These are phyloP conservation scores for Phymanthus crucifer DNA, from an alignment of 92 coral and sea anemone genomes.

Conservation along the genomic window DNA sequence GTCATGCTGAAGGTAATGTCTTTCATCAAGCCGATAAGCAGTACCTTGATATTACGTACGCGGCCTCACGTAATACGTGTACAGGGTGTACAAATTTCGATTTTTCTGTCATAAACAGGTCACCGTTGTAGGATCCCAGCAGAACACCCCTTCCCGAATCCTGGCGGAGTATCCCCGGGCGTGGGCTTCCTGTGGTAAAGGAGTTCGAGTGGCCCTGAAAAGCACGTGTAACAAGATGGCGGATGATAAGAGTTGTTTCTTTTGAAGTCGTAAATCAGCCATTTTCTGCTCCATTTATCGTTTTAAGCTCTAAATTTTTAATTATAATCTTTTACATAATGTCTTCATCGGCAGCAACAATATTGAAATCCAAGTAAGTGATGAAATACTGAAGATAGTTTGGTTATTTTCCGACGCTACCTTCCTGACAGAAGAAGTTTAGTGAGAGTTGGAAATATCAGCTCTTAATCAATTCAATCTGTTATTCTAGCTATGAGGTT, in stretches of 20 bases:
- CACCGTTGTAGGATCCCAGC: too few species aligned
- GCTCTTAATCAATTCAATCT: background rate
- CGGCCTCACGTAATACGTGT: too few species aligned
- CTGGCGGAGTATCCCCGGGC: background rate
- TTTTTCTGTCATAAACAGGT: too few species aligned
- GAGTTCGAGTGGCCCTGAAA: background rate
- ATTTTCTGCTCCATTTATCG: background rate
- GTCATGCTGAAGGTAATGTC: too few species aligned
- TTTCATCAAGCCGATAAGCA: too few species aligned
- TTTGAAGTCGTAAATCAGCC: background rate
- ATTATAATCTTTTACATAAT: background rate
- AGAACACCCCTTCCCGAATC: too few species aligned
- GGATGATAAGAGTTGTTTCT: background rate
- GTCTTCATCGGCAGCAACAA: background rate
- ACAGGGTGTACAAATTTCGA: too few species aligned
- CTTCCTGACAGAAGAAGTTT: background rate
- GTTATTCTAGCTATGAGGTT: conserved; percentile 65
- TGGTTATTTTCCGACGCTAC: too few species aligned
- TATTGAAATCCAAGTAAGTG: background rate
- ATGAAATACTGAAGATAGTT: background rate
- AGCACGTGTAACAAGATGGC: background rate
- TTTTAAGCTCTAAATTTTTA: background rate
- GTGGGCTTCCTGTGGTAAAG: background rate
- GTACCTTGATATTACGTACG: too few species aligned
- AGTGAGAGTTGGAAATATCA: background rate